phyloP scores from a whole-genome alignment of 2,888 invertebrate genomes.

The Caenorhabditis angaria region DNA sequence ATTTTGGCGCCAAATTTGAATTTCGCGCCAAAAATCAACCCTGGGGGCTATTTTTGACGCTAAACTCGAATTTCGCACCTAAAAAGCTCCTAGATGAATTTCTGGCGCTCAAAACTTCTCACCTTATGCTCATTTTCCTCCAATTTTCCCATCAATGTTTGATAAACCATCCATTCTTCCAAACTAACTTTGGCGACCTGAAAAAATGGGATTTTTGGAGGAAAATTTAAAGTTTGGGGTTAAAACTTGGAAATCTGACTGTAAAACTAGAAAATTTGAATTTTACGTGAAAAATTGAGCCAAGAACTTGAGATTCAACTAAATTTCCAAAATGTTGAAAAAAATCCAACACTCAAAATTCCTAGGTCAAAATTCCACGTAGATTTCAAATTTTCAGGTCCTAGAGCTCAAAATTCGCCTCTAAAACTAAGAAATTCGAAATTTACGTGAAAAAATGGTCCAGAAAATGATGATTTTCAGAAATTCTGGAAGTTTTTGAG shows the following conservation, averaged over 20 bases:
- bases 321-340: not conserved
- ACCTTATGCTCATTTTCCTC: conserved; percentile 56
- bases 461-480: not conserved
- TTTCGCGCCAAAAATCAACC: too few relatives aligned
- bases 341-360: not conserved
- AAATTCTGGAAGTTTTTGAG: not conserved
- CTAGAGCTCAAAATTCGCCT: not conserved
- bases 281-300: not conserved
- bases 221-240: conserved; percentile 9
- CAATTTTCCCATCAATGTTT: conserved; percentile 48
- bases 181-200: conserved; percentile 51
- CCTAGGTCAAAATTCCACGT: too few relatives aligned
- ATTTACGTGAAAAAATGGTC: not conserved
- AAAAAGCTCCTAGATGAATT: not conserved
- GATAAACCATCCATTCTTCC: conserved; percentile 59
- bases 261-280: too few relatives aligned
- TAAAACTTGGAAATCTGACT: too few relatives aligned
- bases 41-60: not conserved
- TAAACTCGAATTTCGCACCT: not conserved
- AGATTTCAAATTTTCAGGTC: too few relatives aligned
- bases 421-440: not conserved
- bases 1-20: not conserved
- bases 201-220: conserved; percentile 14
- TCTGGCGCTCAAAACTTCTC: not conserved
- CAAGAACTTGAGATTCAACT: not conserved